phyloP scores from a whole-genome alignment of 1,140 invertebrate genomes.

The Sarcophaga peregrina region DNA sequence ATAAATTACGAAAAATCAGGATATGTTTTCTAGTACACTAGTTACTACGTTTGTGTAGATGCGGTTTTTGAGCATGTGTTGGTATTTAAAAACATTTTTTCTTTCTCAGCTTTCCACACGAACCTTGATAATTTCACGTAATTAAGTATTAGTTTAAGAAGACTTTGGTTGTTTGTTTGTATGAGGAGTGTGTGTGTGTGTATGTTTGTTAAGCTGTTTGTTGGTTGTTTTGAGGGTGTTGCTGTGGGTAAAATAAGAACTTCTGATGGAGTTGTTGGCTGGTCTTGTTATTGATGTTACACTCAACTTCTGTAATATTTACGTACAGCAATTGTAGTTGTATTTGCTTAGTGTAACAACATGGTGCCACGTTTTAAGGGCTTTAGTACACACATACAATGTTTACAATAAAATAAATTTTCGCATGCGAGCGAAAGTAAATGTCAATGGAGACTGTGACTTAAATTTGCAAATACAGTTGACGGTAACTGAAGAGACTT shows the following conservation, averaged over 20 bases:
- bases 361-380: background rate
- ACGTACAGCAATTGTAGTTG: too few species aligned
- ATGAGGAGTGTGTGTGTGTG: background rate
- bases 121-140: constrained; percentile 30
- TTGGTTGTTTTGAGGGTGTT: too few species aligned
- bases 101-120: background rate
- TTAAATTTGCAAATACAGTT: background rate
- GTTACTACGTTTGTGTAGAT: background rate
- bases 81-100: background rate
- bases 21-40: background rate
- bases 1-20: background rate
- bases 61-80: background rate
- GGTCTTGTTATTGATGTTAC: too few species aligned
- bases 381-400: background rate
- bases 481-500: too few species aligned
- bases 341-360: background rate
- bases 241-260: too few species aligned
- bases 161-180: background rate
- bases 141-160: constrained; percentile 34
- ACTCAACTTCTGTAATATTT: too few species aligned
- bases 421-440: background rate
- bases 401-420: background rate
- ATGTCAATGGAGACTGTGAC: background rate
- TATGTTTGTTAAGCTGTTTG: too few species aligned
- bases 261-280: too few species aligned